A percentile compares a stretch with the other conserved stretches of the same genome.
Conservation (phyloP, 2,113 vertebrate species). For the Macquaria australasica region DNA sequence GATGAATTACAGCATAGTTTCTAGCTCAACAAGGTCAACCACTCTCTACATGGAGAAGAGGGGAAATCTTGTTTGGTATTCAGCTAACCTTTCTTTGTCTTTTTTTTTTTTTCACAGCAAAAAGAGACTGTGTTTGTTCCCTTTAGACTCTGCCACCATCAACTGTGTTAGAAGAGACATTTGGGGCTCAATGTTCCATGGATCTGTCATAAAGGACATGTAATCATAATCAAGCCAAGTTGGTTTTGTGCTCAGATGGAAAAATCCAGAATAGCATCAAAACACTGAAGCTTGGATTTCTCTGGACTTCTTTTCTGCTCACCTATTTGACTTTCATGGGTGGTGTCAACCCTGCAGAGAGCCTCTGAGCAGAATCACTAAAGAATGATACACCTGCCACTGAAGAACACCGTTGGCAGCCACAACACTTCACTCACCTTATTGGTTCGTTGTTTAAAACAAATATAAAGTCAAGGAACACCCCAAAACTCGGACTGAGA, state of each 20-base stretch:
- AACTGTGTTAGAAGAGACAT: neutral
- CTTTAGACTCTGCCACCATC: neutral
- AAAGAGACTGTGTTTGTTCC: neutral
- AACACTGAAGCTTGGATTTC: slow-evolving; percentile 2
- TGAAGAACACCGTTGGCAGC: slow-evolving; percentile 7
- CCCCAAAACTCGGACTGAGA: neutral
- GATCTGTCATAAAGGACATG: neutral
- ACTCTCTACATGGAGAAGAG: neutral
- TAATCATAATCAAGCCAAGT: neutral
- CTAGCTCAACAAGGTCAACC: slow-evolving; percentile 10
- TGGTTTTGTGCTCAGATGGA: neutral
- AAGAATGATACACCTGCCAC: slow-evolving; percentile 19
- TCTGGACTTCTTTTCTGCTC: slow-evolving; percentile 1
- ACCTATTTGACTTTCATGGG: slow-evolving; percentile 28
- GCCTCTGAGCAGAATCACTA: slow-evolving; percentile 11
- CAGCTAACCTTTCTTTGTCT: neutral
- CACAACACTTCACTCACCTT: neutral
- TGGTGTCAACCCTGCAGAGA: neutral
- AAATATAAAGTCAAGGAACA: slow-evolving; percentile 5
- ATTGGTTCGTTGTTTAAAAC: neutral
- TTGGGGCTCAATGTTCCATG: neutral
- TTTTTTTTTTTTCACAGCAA: neutral
- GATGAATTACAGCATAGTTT: slow-evolving; percentile 34
- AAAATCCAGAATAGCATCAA: neutral
- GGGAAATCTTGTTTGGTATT: neutral